Evolutionary conservation across 2,888 invertebrate species (phyloP), one percentile per base, ranked within the genome.

Genomic region (Bimastos eiseni): DNA sequence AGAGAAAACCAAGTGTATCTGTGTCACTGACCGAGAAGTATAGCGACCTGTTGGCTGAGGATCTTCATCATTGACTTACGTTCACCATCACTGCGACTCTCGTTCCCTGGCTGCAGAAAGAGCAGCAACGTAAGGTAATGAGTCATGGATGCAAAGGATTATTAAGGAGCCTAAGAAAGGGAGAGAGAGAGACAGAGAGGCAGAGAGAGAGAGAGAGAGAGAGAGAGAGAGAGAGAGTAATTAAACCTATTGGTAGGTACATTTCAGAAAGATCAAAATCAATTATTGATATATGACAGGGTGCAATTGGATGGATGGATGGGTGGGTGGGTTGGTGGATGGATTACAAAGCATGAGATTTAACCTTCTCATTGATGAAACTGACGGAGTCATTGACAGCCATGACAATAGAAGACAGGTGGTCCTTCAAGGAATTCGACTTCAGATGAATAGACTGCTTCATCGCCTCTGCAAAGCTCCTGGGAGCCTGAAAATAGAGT

Each of bases 311-410:
- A 24, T 49, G 49, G 49, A 24, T 49, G 21, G 6, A 24, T 49
- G 49, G 49, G 24, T 24, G 49, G 49, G 13, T 49, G 49, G 21
- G 24, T 49, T 5, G 49, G 24, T 24, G 49, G 49, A 70, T 70
- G 4, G n/a, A 70, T 49, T 21, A 49, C 49, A n/a, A 70, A n/a
- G 30, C 30, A 13, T 55, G 55, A 55, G 55, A 55, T 3, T 30
- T 11, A 4, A 70, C 70, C 70, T 70, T 70, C 24, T 93, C 93
- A 88, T 93, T 93, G 33, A 95, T 93, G 21, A 94, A 93, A 90
- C 93, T 93, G 37, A 94, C 94, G 0, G 94, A 93, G 86, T 93
- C 93, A 89, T 94, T 93, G 44, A 95, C 93, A 19, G 94, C 94
- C 55, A 92, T 93, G 91, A 94, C 93, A 3, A 95, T 94, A n/a